Evolutionary conservation across 2,113 vertebrate species (phyloP), one percentile per base, ranked within the genome.

Genomic region (Leptobrachium leishanense): DNA sequence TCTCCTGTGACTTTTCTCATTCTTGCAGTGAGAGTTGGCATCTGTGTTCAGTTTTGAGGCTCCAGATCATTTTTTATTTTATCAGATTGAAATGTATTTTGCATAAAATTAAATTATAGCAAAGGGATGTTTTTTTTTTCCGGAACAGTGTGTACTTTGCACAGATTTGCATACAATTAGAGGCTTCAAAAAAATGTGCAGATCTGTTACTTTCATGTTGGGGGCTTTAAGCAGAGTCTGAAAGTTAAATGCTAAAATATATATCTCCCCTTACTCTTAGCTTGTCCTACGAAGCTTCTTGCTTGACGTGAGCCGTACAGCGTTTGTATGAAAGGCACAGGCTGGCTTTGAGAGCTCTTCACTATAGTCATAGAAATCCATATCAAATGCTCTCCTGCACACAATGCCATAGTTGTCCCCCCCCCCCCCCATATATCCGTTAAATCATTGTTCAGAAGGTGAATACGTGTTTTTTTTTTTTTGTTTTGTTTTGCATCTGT

Each of bases 121-220:
- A 40, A 9, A 15, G 57, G 59, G 15, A 6, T 71, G 20, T 71
- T 68, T 68, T 40, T 31, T 8, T 72, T 62, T 31, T 62, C 55
- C 63, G 39, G 9, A 12, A 68, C 7, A 42, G 43, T 31, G 57
- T 46, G 65, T 68, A 8, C 55, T 78, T 64, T 78, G 68, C 76
- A 78, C 64, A 54, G 12, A 72, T 78, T 78, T 72, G 68, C 76
- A 65, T 78, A 62, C n/a, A 7, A 70, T 63, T 77, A 63, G 57
- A 77, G 2, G n/a, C 67, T 63, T 77, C 54, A 77, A 20, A 69
- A 69, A 69, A 31, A 31, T 31, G 15, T 44, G 67, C 31, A 41
- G 68, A 57, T 76, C 75, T 41, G 12, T 40, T 55, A 44, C 67
- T 77, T 70, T 77, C 67, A 77, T 77, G 75, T 70, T 13, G n/a